phyloP scores from a whole-genome alignment of 2,888 invertebrate species.

The Leptopilina syphax region DNA sequence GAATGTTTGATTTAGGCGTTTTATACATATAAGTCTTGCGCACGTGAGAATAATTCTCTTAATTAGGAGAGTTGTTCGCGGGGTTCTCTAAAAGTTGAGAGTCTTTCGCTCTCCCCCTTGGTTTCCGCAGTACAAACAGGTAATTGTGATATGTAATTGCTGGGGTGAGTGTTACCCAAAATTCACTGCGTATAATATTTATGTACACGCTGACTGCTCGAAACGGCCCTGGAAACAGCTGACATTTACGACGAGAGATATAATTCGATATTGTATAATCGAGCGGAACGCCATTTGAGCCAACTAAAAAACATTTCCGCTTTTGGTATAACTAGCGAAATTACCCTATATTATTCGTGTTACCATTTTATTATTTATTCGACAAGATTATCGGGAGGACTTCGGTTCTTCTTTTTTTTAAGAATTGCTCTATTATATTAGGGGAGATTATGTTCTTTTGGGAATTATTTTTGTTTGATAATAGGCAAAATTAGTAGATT shows the following conservation, averaged over 20 bases:
- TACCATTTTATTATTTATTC: too few relatives aligned
- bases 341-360: not conserved
- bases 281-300: constrained; percentile 31
- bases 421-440: too few relatives aligned
- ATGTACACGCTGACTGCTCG: constrained; percentile 57
- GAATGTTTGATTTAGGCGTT: constrained; percentile 8
- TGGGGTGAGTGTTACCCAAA: constrained; percentile 58
- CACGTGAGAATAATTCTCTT: constrained; percentile 58
- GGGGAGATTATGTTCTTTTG: too few relatives aligned
- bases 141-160: constrained; percentile 67
- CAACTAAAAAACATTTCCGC: constrained; percentile 28
- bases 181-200: constrained; percentile 58
- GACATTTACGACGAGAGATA: constrained; percentile 50
- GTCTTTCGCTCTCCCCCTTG: constrained; percentile 5
- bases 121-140: constrained; percentile 53
- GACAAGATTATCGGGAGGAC: too few relatives aligned
- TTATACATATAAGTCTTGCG: constrained; percentile 60
- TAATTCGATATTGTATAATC: constrained; percentile 21
- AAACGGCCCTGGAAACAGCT: constrained; percentile 61
- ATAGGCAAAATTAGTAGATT: too few relatives aligned
- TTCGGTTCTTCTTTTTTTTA: too few relatives aligned
- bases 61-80: constrained; percentile 59
- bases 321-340: constrained; percentile 6
- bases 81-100: not conserved
- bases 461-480: too few relatives aligned